Conservation (phyloP, 2,113 vertebrate genomes). For the Okapia johnstoni region DNA sequence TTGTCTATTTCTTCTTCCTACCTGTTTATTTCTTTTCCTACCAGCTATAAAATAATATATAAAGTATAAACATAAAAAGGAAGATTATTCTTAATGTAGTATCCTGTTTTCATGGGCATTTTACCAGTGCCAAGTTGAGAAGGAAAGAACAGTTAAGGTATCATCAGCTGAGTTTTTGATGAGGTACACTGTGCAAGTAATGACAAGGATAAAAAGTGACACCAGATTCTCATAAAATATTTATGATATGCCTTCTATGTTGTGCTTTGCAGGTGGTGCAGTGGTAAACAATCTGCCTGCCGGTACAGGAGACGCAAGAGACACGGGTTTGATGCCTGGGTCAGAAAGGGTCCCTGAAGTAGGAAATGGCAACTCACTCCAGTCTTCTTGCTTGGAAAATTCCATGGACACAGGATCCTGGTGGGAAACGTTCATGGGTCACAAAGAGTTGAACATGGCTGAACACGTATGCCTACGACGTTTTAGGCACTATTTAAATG, state of each 20-base stretch:
- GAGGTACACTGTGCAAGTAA: not conserved
- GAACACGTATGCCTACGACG: not conserved
- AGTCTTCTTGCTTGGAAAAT: not conserved
- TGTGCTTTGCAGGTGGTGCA: not conserved
- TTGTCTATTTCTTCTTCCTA: not conserved
- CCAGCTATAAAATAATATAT: not conserved
- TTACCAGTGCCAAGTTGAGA: not conserved
- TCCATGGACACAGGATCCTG: not conserved
- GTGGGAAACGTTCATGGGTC: not conserved
- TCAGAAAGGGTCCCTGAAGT: not conserved
- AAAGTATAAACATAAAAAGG: not conserved
- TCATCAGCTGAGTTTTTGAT: not conserved
- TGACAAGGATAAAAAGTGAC: not conserved
- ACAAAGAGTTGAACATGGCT: not conserved
- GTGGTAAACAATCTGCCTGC: not conserved
- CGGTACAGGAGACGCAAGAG: not conserved
- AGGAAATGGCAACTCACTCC: not conserved
- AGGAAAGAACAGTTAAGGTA: not conserved
- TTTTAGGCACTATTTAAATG: not conserved
- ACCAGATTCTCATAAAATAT: not conserved
- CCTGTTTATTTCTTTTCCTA: not conserved
- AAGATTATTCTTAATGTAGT: not conserved
- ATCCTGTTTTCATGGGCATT: not conserved
- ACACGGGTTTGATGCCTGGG: not conserved
- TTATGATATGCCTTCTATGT: not conserved